phyloP scores from a whole-genome alignment of 2,888 invertebrate genomes.

The Pristionchus mayeri region DNA sequence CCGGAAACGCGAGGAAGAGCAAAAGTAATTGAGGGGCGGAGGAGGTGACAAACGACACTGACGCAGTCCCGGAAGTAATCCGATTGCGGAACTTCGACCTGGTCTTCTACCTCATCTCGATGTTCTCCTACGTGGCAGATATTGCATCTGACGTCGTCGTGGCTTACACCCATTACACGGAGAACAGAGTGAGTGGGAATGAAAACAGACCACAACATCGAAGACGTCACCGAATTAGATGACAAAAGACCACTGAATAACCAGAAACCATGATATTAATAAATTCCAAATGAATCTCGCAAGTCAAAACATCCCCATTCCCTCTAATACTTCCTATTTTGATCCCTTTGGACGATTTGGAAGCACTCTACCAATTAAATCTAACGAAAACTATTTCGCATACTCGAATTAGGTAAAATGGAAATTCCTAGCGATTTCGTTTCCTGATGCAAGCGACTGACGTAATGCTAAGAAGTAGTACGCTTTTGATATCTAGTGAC shows the following conservation, averaged over 20 bases:
- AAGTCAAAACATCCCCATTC: background rate
- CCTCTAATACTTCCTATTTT: background rate
- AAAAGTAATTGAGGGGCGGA: background rate
- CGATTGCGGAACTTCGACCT: slow-evolving; percentile 63
- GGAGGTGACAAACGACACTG: slow-evolving; percentile 53
- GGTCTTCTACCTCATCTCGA: slow-evolving; percentile 65
- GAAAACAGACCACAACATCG: too few species aligned
- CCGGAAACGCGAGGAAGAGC: background rate
- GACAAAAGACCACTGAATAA: too few species aligned
- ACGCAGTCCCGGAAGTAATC: slow-evolving; percentile 62
- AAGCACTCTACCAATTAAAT: background rate
- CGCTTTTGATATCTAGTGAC: too few species aligned
- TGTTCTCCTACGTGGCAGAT: slow-evolving; percentile 65
- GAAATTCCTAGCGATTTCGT: background rate
- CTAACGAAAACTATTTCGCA: background rate
- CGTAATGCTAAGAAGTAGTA: too few species aligned
- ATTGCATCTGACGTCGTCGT: slow-evolving; percentile 60
- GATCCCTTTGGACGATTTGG: background rate
- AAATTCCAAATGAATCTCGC: background rate
- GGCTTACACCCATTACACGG: slow-evolving; percentile 56
- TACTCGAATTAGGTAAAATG: slow-evolving; percentile 16
- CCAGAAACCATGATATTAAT: background rate
- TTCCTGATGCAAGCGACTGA: background rate
- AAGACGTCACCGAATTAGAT: too few species aligned
- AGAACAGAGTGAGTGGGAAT: slow-evolving; percentile 56